Percentiles rank a stretch among this genome's conserved stretches.
These are phyloP conservation scores for Agrypnia vestita DNA, from an alignment of 1,140 invertebrate species.

Conservation along the genomic window DNA sequence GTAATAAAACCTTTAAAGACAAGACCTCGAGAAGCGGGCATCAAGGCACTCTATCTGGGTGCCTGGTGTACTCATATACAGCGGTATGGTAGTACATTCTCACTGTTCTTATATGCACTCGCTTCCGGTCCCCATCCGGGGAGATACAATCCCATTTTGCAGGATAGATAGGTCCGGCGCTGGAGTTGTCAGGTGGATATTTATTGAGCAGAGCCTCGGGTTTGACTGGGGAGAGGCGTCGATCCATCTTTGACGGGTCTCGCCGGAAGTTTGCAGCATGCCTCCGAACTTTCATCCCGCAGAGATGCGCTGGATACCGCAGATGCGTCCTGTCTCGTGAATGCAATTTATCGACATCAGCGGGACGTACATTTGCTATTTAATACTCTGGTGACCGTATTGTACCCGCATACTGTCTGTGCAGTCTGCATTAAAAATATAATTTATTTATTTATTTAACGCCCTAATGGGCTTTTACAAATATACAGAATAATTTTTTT, in stretches of 20 bases:
- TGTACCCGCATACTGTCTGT: no score
- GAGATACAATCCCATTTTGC: slow-evolving; percentile 10
- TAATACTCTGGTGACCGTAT: no score
- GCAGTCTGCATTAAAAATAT: no score
- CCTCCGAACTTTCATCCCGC: slow-evolving; percentile 26
- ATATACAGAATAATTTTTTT: no score
- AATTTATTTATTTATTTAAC: no score
- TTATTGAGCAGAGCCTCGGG: slow-evolving; percentile 13
- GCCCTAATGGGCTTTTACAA: no score
- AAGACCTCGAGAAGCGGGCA: no score
- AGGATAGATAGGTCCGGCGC: neutral
- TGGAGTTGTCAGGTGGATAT: slow-evolving; percentile 29
- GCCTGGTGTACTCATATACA: no score
- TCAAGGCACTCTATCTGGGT: no score
- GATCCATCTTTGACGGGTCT: slow-evolving; percentile 34
- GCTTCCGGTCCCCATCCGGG: neutral
- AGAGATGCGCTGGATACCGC: slow-evolving; percentile 6
- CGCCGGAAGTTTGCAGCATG: slow-evolving; percentile 17
- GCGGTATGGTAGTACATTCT: no score
- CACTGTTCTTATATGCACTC: neutral
- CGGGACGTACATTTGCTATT: no score
- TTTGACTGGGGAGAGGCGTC: slow-evolving; percentile 32
- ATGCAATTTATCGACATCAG: slow-evolving; percentile 12
- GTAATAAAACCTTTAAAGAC: no score
- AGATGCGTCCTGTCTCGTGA: neutral